These are phyloP conservation scores for Eupithecia pulchellata DNA, from an alignment of 2,888 invertebrate genomes.

Conservation along the genomic window DNA sequence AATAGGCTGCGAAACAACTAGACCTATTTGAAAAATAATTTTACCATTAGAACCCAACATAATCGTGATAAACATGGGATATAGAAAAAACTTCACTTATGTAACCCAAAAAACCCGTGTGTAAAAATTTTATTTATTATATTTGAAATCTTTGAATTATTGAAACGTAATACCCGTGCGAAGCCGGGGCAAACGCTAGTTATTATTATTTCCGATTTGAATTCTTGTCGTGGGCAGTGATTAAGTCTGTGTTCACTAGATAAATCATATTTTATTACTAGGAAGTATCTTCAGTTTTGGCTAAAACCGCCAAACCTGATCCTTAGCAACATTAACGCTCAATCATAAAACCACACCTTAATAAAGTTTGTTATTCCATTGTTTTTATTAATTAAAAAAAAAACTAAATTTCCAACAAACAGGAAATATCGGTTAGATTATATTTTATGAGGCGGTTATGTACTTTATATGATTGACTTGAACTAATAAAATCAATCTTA, in stretches of 20 bases:
- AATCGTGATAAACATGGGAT: too few species aligned
- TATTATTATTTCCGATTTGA: too few species aligned
- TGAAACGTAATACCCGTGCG: too few species aligned
- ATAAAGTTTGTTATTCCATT: neutral
- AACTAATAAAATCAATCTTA: slow-evolving; percentile 1
- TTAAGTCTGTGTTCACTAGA: too few species aligned
- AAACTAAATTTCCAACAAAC: neutral
- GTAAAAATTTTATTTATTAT: too few species aligned
- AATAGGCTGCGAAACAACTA: too few species aligned
- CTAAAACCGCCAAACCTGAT: neutral
- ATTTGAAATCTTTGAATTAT: too few species aligned
- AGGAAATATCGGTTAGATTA: neutral
- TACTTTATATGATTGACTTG: neutral
- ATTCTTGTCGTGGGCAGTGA: neutral
- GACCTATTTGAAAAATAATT: too few species aligned
- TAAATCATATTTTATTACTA: neutral
- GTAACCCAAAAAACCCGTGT: too few species aligned
- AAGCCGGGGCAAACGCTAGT: too few species aligned
- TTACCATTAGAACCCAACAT: too few species aligned
- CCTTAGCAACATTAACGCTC: neutral
- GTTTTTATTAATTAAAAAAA: neutral
- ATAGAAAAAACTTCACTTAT: too few species aligned
- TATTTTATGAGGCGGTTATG: neutral
- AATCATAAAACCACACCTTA: neutral
- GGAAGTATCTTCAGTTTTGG: neutral